Evolutionary conservation across 2,113 vertebrate genomes (phyloP), one percentile per base, ranked within the genome.

Genomic region (Mirounga angustirostris): DNA sequence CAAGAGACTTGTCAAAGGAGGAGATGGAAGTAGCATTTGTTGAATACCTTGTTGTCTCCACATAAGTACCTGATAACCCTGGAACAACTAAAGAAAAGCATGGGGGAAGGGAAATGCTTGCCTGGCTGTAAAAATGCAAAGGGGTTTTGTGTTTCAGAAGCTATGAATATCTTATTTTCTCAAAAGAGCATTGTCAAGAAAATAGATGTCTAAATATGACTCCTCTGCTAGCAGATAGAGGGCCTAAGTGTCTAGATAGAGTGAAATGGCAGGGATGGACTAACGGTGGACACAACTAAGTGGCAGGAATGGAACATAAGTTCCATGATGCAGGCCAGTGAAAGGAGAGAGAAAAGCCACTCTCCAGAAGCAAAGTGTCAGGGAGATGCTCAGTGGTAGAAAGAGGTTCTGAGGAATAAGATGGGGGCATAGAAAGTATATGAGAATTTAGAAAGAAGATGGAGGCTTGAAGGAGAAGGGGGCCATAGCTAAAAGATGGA

Each of bases 151-250:
- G 54, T 80, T 94, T 89, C 22, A 81, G 84, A 71, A 89, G 11
- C n/a, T 88, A 52, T 52, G 52, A 18, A 59, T 89, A 22, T 89
- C 28, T 80, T 69, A 81, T 50, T 89, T 59, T 81, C 93, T 94
- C 30, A 88, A 88, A 30, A 85, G 43, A 94, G 18, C 21, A 14
- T 36, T 81, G 40, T 73, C 63, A 89, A 73, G 40, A 81, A 89
- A 73, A 61, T 33, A 52, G 12, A 26, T 61, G 9, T 81, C 84
- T 94, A 87, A 88, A 81, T 81, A 22, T 71, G n/a, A 88, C 18
- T 59, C 36, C 52, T 36, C 28, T 88, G 33, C 22, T 73, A 10
- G 40, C 16, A 61, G 18, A 56, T 59, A 59, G 7, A 59, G 58
- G 21, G 22, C 36, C 61, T 88, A 88, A 88, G 15, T 59, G 14